Base-by-base conservation (phyloP, 2,113 vertebrate species). In the Hoplias malabaricus region DNA sequence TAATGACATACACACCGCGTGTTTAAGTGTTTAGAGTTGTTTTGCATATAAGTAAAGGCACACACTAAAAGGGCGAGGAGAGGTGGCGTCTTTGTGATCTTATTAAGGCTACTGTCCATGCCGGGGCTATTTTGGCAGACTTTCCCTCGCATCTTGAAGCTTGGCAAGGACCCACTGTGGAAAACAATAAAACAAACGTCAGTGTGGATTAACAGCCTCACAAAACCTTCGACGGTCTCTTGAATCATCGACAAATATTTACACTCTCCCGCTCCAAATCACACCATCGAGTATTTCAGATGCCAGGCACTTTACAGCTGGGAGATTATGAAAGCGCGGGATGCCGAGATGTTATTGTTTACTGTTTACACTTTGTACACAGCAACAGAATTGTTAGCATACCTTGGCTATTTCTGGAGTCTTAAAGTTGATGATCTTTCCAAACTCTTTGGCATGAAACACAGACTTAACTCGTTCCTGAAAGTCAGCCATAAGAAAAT, bases 351-450 rank as follows among this genome's bases (percentile, higher is more conserved):
- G 40, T 12, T n/a, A n/a, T 42, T 42, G 19, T 19, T 16, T 46
- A 43, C 5, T 38, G 56, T 33, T 34, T n/a, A 42, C 27, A 2
- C 25, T 38, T 53, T 29, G 23, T 3, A 25, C 7, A 36, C 25
- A 48, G 2, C 1, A 59, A 54, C 21, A 13, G 12, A 38, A 8
- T 9, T 16, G 13, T 48, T 11, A 48, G 79, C 84, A 90, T 92
- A 98, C 97, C 93, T 91, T 95, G 74, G 97, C 97, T 84, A 98
- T 93, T 77, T 96, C 94, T 36, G 95, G 90, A 69, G 90, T 94
- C 92, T 78, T 95, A 86, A 99, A 98, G 90, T 99, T 99, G 87
- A 99, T 95, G 84, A 99, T 99, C 93, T 99, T 99, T 81, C 96
- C 97, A 92, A 96, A 98, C 88, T 99, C 96, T 89, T 96, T 98